phyloP scores from a whole-genome alignment of 2,113 vertebrate species.

The Ptyas mucosa region DNA sequence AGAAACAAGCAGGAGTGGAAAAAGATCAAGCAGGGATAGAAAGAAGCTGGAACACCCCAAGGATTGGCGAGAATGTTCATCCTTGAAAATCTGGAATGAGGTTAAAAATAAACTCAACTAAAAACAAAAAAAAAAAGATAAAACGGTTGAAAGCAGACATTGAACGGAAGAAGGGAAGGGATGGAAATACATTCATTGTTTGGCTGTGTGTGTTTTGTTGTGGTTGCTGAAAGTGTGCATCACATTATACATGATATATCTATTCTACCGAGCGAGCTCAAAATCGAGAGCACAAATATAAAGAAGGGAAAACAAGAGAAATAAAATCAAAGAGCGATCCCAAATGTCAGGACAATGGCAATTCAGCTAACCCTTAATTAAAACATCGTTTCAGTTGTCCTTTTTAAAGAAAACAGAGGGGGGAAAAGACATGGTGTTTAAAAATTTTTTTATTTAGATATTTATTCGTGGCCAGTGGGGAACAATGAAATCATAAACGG shows the following conservation, averaged over 20 bases:
- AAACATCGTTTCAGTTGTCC: slow-evolving; percentile 83
- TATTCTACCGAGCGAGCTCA: slow-evolving; percentile 32
- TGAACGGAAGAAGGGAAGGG: not conserved
- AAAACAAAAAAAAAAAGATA: slow-evolving; percentile 14
- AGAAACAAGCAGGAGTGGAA: not conserved
- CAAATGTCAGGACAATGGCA: slow-evolving; percentile 26
- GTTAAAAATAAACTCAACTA: slow-evolving; percentile 6
- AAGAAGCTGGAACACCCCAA: slow-evolving; percentile 29
- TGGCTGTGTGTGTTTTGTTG: not conserved
- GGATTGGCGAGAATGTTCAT: slow-evolving; percentile 32
- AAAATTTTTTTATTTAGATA: slow-evolving; percentile 10
- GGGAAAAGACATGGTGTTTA: slow-evolving; percentile 52
- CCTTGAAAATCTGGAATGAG: slow-evolving; percentile 39
- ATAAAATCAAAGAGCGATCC: not conserved
- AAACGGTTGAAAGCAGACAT: slow-evolving; percentile 22
- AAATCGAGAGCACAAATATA: not conserved
- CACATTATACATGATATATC: not conserved
- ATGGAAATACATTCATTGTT: slow-evolving; percentile 29
- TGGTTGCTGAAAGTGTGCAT: not conserved
- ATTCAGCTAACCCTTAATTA: slow-evolving; percentile 85
- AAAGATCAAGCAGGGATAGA: not conserved
- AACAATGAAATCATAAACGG: slow-evolving; percentile 34
- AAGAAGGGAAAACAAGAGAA: not conserved
- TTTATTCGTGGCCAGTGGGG: slow-evolving; percentile 44
- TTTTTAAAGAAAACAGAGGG: slow-evolving; percentile 48